Base-by-base conservation (phyloP, 2,888 invertebrate genomes). In the Rutpela maculata region DNA sequence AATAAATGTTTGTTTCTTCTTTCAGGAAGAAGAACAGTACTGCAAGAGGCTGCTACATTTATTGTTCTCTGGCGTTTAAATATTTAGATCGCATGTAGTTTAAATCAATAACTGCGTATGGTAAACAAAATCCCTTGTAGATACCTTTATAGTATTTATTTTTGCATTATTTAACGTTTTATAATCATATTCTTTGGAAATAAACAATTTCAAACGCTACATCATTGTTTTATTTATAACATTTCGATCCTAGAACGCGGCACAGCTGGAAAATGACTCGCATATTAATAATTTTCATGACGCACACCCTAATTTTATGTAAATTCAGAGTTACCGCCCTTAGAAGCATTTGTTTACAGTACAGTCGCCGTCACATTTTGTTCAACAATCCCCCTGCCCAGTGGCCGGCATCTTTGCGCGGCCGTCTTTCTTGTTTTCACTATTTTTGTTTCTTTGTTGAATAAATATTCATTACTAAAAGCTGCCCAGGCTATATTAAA, bases 271-370 rank as follows among this genome's bases (percentile, higher is more conserved):
- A 31, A 22, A 18, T 56, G 50, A 50, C 56, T 17, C 55, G 69
- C 69, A 22, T 70, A 59, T 57, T 70, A 59, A 57, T 70, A 57
- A 70, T 78, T 81, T 81, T 80, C 55, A 77, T 81, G 82, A 80
- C 81, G 80, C 84, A 82, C 83, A 82, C 87, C 86, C 85, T 81
- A 82, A 84, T 82, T 84, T 86, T 86, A 86, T 86, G 86, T 85
- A 85, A 86, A 86, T 86, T 82, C 77, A 66, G 75, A 81, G 81
- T 82, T 84, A 76, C 85, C 85, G 84, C 86, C 86, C 87, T 83
- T 84, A 81, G 78, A 79, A 78, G 80, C 83, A 85, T 84, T 86
- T 86, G 86, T 85, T 85, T 85, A 87, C 85, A 78, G 85, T 86
- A 86, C 85, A 87, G 71, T 86, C 85, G 70, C 67, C 17, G 59